These are phyloP conservation scores for Potamilus streckersoni DNA, from an alignment of 1,140 invertebrate species.

Conservation along the genomic window DNA sequence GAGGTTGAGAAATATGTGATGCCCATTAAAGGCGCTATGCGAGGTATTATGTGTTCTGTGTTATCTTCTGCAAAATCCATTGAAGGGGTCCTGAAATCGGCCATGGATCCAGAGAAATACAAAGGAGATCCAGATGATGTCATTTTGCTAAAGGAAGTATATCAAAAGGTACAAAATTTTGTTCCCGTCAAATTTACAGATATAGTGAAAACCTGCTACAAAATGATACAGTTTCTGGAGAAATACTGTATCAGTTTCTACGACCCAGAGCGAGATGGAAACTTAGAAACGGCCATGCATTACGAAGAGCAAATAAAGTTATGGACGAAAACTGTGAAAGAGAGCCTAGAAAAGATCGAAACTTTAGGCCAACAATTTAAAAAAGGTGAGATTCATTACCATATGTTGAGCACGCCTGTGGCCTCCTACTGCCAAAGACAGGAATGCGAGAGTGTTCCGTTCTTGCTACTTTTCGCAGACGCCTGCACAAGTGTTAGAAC, in stretches of 20 bases:
- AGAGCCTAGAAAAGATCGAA: conserved; percentile 28
- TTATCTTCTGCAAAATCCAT: conserved; percentile 31
- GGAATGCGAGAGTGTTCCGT: conserved; percentile 45
- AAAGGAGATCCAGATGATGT: conserved; percentile 35
- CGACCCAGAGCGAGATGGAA: conserved; percentile 32
- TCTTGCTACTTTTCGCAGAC: conserved; percentile 52
- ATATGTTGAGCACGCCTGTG: conserved; percentile 31
- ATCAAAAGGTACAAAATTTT: conserved; percentile 36
- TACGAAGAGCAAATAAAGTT: conserved; percentile 43
- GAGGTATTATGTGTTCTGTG: conserved; percentile 35
- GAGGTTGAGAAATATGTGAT: conserved; percentile 40
- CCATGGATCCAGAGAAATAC: conserved; percentile 32
- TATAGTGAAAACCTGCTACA: conserved; percentile 27
- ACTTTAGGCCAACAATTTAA: conserved; percentile 16
- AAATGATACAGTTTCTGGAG: conserved; percentile 29
- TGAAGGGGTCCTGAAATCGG: conserved; percentile 36
- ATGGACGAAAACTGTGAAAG: conserved; percentile 34
- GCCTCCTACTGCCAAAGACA: conserved; percentile 35
- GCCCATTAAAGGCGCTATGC: conserved; percentile 39
- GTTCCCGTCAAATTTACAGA: conserved; percentile 33
- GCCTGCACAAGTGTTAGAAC: conserved; percentile 47
- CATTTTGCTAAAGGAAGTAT: conserved; percentile 37
- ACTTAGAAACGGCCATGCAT: conserved; percentile 45
- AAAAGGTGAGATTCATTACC: conserved; percentile 19
- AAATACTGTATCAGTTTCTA: conserved; percentile 58